Evolutionary conservation across 2,888 invertebrate genomes (phyloP).

Genomic region (Drosophila lacicola): DNA sequence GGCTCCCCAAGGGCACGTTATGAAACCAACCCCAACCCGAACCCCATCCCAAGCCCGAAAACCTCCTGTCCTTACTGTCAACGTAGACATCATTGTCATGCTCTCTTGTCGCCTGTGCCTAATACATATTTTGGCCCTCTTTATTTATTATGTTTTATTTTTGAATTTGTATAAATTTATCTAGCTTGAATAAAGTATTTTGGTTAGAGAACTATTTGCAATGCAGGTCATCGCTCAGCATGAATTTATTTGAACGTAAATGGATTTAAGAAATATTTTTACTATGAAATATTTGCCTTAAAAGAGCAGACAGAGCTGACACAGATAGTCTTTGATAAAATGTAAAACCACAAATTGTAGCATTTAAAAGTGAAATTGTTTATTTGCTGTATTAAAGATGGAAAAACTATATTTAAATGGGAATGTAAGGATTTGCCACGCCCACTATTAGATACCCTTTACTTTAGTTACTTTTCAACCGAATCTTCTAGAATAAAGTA

Average conservation of each 20-base stretch:
- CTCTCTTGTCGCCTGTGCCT: conserved; percentile 22
- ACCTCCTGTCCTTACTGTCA: neutral
- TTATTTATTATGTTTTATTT: conserved; percentile 53
- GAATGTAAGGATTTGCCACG: no score
- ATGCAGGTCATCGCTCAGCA: conserved; percentile 10
- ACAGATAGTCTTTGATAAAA: neutral
- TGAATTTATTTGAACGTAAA: neutral
- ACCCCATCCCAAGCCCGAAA: neutral
- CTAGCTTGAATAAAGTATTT: conserved; percentile 7
- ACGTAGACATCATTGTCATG: conserved; percentile 37
- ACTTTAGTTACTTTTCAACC: no score
- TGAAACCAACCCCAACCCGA: neutral
- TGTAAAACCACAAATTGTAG: neutral
- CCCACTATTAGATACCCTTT: no score
- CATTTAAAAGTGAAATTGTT: neutral
- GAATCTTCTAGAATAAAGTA: no score
- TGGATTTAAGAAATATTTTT: conserved; percentile 11
- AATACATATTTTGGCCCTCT: conserved; percentile 25
- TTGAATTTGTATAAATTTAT: conserved; percentile 23
- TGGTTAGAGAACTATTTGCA: conserved; percentile 17
- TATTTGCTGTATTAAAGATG: neutral
- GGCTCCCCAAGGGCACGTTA: conserved; percentile 68
- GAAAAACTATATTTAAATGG: no score
- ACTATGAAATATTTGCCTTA: neutral
- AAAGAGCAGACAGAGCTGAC: neutral